Evolutionary conservation across 2,888 invertebrate species (phyloP).

Genomic region (Sarcophaga subvicina): DNA sequence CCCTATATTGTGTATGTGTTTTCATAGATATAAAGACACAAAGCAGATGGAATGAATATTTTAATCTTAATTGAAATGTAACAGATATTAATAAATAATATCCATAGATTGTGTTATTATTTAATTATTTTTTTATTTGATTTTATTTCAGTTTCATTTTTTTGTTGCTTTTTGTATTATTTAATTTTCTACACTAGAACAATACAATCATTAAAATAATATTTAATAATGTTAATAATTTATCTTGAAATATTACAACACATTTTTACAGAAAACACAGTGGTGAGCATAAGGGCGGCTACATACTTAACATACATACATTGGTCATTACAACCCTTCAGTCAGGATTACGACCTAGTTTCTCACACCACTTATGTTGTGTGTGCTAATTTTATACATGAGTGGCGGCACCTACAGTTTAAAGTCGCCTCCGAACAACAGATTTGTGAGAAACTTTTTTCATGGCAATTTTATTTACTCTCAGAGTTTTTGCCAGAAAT

Average conservation of each 20-base stretch:
- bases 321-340: too few relatives aligned
- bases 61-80: constrained; percentile 49
- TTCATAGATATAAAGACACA: not conserved
- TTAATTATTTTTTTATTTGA: not conserved
- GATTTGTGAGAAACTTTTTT: too few relatives aligned
- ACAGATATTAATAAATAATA: constrained; percentile 40
- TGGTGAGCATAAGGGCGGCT: too few relatives aligned
- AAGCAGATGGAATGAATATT: not conserved
- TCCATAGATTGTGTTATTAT: constrained; percentile 14
- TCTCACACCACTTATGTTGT: too few relatives aligned
- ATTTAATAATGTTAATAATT: not conserved
- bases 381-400: too few relatives aligned
- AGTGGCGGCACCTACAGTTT: too few relatives aligned
- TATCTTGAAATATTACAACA: not conserved
- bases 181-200: not conserved
- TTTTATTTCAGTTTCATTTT: not conserved
- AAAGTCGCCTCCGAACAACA: too few relatives aligned
- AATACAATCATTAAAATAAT: not conserved
- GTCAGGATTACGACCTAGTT: too few relatives aligned
- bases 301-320: too few relatives aligned
- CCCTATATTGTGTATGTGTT: not conserved
- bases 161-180: not conserved
- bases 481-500: too few relatives aligned
- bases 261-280: not conserved
- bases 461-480: too few relatives aligned